phyloP scores from a whole-genome alignment of 2,113 vertebrate species.

The Indicator maculatus region DNA sequence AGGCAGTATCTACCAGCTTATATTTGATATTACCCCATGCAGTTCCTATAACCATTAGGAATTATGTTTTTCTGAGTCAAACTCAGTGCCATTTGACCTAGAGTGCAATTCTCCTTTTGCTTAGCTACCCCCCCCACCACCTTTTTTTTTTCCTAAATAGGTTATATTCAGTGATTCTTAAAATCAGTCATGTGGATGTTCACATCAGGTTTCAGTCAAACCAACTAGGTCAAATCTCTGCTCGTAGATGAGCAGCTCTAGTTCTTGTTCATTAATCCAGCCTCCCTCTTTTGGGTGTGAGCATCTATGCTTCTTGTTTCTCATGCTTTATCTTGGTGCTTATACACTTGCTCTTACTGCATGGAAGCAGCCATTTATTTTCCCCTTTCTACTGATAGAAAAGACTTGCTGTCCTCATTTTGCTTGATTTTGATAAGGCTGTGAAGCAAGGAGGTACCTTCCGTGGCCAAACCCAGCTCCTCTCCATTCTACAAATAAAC shows the following conservation, averaged over 20 bases:
- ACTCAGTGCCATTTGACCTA: background rate
- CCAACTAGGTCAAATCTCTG: slow-evolving; percentile 51
- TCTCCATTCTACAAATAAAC: background rate
- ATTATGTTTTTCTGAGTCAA: background rate
- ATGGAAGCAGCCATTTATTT: background rate
- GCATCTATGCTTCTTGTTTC: background rate
- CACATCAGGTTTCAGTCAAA: slow-evolving; percentile 26
- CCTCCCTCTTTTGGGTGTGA: background rate
- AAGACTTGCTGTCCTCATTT: background rate
- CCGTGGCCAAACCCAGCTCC: background rate
- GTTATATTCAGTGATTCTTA: slow-evolving; percentile 24
- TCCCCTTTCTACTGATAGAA: background rate
- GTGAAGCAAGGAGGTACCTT: background rate
- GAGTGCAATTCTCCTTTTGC: background rate
- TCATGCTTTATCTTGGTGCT: background rate
- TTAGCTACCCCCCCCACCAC: background rate
- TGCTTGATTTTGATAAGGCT: background rate
- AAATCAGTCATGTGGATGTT: slow-evolving; percentile 47
- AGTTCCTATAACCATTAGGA: background rate
- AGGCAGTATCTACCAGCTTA: background rate
- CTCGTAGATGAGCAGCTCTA: background rate
- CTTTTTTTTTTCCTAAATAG: background rate
- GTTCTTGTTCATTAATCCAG: background rate
- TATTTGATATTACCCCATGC: background rate
- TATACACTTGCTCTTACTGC: background rate